Evolutionary conservation across 1,140 invertebrate genomes (phyloP).

Genomic region (Idris sp.): DNA sequence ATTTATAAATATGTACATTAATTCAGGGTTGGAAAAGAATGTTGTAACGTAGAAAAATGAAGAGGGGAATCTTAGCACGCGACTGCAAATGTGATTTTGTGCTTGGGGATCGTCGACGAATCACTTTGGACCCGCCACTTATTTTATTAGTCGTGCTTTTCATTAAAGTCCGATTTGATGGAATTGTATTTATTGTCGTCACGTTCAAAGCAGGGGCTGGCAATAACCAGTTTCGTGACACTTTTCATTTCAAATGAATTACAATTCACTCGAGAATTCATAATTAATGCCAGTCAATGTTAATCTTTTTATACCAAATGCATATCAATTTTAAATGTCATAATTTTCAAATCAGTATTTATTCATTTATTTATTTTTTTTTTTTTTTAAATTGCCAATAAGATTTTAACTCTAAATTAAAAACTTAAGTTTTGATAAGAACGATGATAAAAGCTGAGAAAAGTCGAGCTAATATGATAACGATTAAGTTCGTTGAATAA

Average conservation of each 20-base stretch:
- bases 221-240: slow-evolving; percentile 44
- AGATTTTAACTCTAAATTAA: too few relatives aligned
- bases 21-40: slow-evolving; percentile 30
- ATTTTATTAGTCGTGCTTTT: slow-evolving; percentile 75
- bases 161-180: slow-evolving; percentile 72
- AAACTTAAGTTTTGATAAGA: background rate
- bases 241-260: slow-evolving; percentile 38
- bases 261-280: slow-evolving; percentile 22
- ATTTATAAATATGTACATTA: slow-evolving; percentile 66
- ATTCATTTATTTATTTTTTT: too few relatives aligned
- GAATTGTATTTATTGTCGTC: slow-evolving; percentile 70
- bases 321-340: background rate
- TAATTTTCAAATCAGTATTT: too few relatives aligned
- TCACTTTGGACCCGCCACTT: slow-evolving; percentile 67
- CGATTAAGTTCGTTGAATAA: slow-evolving; percentile 62
- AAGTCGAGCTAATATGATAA: slow-evolving; percentile 60
- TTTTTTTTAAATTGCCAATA: too few relatives aligned
- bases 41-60: slow-evolving; percentile 50
- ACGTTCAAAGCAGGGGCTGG: slow-evolving; percentile 34
- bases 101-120: slow-evolving; percentile 64
- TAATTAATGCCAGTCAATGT: slow-evolving; percentile 16
- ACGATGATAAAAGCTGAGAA: slow-evolving; percentile 12
- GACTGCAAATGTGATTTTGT: slow-evolving; percentile 67
- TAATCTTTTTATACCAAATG: slow-evolving; percentile 11
- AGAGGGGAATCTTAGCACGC: slow-evolving; percentile 57